Evolutionary conservation across 2,113 vertebrate species (phyloP).

Genomic region (Microcebus lehilahytsara): DNA sequence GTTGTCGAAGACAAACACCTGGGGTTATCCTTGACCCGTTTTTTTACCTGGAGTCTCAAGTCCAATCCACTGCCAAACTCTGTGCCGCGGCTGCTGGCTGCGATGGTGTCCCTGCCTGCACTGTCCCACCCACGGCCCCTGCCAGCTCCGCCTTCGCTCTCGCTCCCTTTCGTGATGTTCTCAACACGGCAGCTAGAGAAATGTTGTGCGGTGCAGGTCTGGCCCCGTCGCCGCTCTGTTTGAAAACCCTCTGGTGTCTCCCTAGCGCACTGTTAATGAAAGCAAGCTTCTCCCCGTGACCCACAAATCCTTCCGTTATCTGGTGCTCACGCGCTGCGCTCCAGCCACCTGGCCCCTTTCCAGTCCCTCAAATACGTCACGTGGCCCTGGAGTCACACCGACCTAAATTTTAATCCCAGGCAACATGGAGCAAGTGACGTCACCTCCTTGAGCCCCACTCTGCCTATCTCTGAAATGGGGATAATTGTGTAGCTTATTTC

Average conservation of each 20-base stretch:
- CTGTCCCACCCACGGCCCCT: rapidly evolving
- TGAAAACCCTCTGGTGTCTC: not conserved
- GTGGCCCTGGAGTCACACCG: not conserved
- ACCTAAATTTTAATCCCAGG: not conserved
- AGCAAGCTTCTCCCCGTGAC: not conserved
- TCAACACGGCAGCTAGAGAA: not conserved
- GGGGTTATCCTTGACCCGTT: not conserved
- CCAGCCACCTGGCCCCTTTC: not conserved
- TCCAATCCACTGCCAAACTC: not conserved
- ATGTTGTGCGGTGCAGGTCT: not conserved
- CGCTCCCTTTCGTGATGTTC: not conserved
- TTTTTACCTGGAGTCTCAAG: not conserved
- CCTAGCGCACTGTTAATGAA: not conserved
- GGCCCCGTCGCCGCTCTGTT: not conserved
- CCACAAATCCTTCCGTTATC: not conserved
- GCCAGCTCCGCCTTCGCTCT: rapidly evolving
- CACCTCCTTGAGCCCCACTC: not conserved
- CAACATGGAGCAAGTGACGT: not conserved
- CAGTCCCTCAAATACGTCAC: not conserved
- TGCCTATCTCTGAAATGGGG: not conserved
- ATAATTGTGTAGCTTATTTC: not conserved
- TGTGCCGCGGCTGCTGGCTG: too few relatives aligned
- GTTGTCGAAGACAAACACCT: not conserved
- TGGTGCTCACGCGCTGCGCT: not conserved
- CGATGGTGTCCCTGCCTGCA: rapidly evolving